These are phyloP conservation scores for Pogoniulus pusillus DNA, from an alignment of 2,797 vertebrate species.

Conservation along the genomic window DNA sequence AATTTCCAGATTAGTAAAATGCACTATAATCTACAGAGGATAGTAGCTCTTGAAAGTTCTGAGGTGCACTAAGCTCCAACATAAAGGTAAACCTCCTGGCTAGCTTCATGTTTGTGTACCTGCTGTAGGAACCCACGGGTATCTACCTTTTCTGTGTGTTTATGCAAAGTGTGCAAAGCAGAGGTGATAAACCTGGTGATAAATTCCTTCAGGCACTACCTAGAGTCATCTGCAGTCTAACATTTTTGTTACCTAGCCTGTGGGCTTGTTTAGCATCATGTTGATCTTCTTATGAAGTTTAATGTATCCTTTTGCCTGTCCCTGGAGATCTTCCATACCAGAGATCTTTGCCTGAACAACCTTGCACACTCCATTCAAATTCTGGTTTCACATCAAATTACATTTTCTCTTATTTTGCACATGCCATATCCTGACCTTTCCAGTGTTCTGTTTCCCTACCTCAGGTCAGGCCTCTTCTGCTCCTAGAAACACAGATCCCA, in stretches of 20 bases:
- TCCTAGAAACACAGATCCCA: not conserved
- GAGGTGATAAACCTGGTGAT: not conserved
- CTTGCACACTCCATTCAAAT: not conserved
- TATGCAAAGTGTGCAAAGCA: not conserved
- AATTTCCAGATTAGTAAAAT: not conserved
- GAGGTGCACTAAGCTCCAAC: not conserved
- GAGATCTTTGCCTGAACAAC: not conserved
- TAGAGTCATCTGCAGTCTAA: not conserved
- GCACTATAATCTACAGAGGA: not conserved
- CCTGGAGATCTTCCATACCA: not conserved
- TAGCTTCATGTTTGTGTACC: not conserved
- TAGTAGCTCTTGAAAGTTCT: not conserved
- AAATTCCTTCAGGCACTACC: not conserved
- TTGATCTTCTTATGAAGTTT: not conserved
- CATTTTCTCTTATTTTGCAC: not conserved
- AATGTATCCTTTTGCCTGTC: not conserved
- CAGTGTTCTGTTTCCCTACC: not conserved
- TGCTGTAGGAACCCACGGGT: not conserved
- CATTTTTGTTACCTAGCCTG: not conserved
- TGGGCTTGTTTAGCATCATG: not conserved
- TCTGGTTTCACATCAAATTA: not conserved
- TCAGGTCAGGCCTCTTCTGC: not conserved
- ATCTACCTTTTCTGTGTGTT: not conserved
- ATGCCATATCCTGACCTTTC: not conserved
- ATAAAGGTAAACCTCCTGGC: not conserved